These are phyloP conservation scores for Drosophila paucipuncta DNA, from an alignment of 2,888 invertebrate species.

Conservation along the genomic window DNA sequence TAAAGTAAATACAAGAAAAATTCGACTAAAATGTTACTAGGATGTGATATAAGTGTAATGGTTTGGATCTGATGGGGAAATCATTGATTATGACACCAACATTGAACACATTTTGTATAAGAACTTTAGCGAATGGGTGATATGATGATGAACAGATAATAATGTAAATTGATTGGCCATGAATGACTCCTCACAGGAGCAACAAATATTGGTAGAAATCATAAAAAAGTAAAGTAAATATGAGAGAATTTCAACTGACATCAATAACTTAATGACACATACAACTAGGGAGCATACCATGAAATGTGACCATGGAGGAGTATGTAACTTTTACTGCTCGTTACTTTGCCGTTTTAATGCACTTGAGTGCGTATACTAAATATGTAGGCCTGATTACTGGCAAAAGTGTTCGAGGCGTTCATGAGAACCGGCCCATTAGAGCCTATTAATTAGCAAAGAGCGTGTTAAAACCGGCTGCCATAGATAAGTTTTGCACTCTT, in stretches of 20 bases:
- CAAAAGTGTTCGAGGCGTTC: constrained; percentile 12
- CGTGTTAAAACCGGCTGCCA: constrained; percentile 74
- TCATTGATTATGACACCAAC: not conserved
- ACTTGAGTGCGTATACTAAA: constrained; percentile 17
- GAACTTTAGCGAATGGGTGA: not conserved
- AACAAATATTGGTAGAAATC: not conserved
- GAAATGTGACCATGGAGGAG: constrained; percentile 1
- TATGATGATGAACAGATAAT: not conserved
- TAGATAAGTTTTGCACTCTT: constrained; percentile 46
- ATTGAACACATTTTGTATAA: not conserved
- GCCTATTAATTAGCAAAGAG: constrained; percentile 74
- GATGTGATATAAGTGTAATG: not conserved
- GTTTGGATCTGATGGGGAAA: not conserved
- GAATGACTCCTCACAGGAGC: not conserved
- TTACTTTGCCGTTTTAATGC: constrained; percentile 16
- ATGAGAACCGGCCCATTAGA: constrained; percentile 56
- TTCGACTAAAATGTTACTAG: not conserved
- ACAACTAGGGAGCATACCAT: not conserved
- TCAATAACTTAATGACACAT: not conserved
- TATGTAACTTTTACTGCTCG: constrained; percentile 2
- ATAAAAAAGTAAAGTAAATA: not conserved
- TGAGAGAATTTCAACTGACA: not conserved
- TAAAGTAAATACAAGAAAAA: not conserved
- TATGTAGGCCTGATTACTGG: constrained; percentile 42
- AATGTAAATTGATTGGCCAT: not conserved